These are phyloP conservation scores for Zelleria hepariella DNA, from an alignment of 2,888 invertebrate genomes.

Conservation along the genomic window DNA sequence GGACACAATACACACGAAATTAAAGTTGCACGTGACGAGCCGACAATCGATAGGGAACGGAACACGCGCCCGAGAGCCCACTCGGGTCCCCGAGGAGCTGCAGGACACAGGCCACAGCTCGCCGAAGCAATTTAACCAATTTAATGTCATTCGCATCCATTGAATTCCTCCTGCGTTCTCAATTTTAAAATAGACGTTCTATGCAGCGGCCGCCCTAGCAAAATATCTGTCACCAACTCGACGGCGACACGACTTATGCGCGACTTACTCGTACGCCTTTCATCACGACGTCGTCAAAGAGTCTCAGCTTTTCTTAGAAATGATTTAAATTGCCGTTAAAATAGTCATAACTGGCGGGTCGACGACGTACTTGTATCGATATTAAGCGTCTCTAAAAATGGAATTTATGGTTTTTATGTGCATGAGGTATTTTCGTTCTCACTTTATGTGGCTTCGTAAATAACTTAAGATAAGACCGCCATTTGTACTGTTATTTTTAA, in stretches of 20 bases:
- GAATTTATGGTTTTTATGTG: slow-evolving; percentile 26
- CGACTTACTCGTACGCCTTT: neutral
- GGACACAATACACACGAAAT: neutral
- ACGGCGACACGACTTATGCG: neutral
- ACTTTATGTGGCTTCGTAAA: neutral
- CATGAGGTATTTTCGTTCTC: slow-evolving; percentile 10
- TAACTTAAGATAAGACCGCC: no score
- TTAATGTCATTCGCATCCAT: slow-evolving; percentile 65
- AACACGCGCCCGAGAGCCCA: slow-evolving; percentile 16
- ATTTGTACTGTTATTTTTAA: no score
- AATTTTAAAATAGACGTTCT: slow-evolving; percentile 66
- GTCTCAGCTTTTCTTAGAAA: slow-evolving; percentile 30
- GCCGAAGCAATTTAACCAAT: slow-evolving; percentile 67
- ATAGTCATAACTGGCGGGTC: slow-evolving; percentile 27
- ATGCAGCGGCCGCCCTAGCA: slow-evolving; percentile 28
- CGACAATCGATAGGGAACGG: slow-evolving; percentile 31
- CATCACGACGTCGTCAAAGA: neutral
- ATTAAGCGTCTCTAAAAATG: slow-evolving; percentile 40
- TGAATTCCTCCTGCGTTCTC: slow-evolving; percentile 59
- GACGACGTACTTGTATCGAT: slow-evolving; percentile 50
- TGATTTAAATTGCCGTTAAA: slow-evolving; percentile 51
- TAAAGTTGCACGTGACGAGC: slow-evolving; percentile 15
- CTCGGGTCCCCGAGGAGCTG: slow-evolving; percentile 45
- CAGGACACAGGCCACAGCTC: slow-evolving; percentile 41
- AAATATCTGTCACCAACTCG: slow-evolving; percentile 17